Percentiles rank a stretch among this genome's conserved stretches.
These are phyloP conservation scores for Anser cygnoides DNA, from an alignment of 2,113 vertebrate species.

Conservation along the genomic window DNA sequence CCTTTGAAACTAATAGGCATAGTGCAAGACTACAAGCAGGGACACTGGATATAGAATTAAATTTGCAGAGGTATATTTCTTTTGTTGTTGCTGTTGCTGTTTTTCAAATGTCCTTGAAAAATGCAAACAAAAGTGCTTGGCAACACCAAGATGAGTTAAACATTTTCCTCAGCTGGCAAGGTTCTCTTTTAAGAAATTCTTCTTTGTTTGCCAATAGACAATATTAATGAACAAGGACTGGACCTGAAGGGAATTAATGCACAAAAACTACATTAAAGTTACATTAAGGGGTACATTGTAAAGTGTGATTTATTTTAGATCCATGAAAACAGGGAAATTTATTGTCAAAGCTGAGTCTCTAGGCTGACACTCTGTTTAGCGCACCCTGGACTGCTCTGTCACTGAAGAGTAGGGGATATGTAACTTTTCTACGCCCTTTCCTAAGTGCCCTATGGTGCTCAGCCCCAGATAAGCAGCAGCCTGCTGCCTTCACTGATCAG, in stretches of 20 bases:
- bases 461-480: neutral
- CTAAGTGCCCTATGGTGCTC: neutral
- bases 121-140: slow-evolving; percentile 62
- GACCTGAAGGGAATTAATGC: slow-evolving; percentile 69
- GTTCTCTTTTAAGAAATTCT: slow-evolving; percentile 56
- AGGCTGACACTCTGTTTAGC: neutral
- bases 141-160: slow-evolving; percentile 52
- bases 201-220: slow-evolving; percentile 62
- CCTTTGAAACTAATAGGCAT: slow-evolving; percentile 42
- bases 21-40: slow-evolving; percentile 27
- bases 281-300: slow-evolving; percentile 64
- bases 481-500: neutral
- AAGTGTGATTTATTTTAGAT: slow-evolving; percentile 68
- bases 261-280: slow-evolving; percentile 72
- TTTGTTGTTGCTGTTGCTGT: neutral
- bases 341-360: slow-evolving; percentile 32
- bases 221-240: slow-evolving; percentile 65
- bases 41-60: slow-evolving; percentile 58
- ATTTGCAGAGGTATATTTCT: slow-evolving; percentile 57
- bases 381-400: neutral
- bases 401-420: neutral
- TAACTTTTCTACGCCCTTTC: neutral
- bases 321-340: slow-evolving; percentile 60
- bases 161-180: slow-evolving; percentile 62
- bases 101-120: slow-evolving; percentile 74